Base-by-base conservation (phyloP, 2,113 vertebrate genomes). In the Erythrolamprus reginae region DNA sequence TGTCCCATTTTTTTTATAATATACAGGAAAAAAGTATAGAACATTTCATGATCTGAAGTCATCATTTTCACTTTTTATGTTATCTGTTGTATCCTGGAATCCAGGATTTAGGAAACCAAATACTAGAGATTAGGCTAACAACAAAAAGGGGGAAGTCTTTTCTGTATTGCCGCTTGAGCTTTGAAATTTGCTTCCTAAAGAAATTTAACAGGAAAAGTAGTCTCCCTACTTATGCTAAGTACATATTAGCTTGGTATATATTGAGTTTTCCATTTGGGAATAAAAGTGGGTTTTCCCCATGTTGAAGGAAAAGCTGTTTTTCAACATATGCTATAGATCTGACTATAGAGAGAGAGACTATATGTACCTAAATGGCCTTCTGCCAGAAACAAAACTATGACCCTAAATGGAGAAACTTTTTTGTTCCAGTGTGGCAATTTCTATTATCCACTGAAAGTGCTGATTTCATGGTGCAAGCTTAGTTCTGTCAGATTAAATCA, bases 401-500 rank as follows among this genome's bases (percentile, higher is more conserved):
- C 45, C 70, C 92, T 0, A 6, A 86, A 50, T 48, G 93, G 93
- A 93, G 92, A 95, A 95, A 84, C 93, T 88, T 88, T 92, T 95
- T 90, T 93, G 90, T 94, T 95, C 94, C 94, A 95, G 82, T 55
- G 94, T 91, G 94, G 95, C 95, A 95, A 93, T 89, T 95, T 93
- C 92, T 93, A 91, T 95, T 95, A 95, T 95, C 88, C 92, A 94
- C 93, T 92, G 94, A 95, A 96, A 94, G 93, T 91, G 95, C 83
- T 93, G 91, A 96, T 96, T 95, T 94, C 90, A 94, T 90, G 88
- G 91, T 92, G 93, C 95, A 93, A 95, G 94, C 95, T 94, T 89
- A 86, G 84, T 95, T 90, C 93, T 94, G 92, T 96, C 96, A 96
- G 94, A 95, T 96, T 96, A 96, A 96, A 96, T 97, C 92, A 95